These are phyloP conservation scores for Leptonema lineaticorne DNA, from an alignment of 1,140 invertebrate species.

Conservation along the genomic window DNA sequence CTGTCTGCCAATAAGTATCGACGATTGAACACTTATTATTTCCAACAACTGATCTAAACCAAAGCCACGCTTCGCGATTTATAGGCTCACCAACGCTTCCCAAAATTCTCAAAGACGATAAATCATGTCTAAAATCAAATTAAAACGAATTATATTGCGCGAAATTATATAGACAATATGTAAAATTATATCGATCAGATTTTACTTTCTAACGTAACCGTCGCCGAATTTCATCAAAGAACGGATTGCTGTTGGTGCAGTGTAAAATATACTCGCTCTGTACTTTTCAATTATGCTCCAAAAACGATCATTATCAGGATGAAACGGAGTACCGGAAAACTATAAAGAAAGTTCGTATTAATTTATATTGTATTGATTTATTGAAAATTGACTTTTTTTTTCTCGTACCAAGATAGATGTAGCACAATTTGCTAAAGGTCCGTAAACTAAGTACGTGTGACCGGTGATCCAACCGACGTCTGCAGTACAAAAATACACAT, in stretches of 20 bases:
- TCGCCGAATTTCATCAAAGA: conserved; percentile 94
- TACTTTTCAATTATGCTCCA: conserved; percentile 94
- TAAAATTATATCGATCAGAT: not conserved
- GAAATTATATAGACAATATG: not conserved
- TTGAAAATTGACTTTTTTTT: conserved; percentile 22
- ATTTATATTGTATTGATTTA: not conserved
- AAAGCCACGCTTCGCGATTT: conserved; percentile 96
- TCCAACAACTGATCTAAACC: conserved; percentile 91
- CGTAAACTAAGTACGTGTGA: conserved; percentile 95
- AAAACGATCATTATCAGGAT: conserved; percentile 84
- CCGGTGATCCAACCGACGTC: conserved; percentile 99
- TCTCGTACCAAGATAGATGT: conserved; percentile 79
- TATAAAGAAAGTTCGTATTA: conserved; percentile 52
- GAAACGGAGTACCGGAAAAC: conserved; percentile 96
- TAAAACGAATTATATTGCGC: not conserved
- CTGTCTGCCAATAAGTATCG: conserved; percentile 99
- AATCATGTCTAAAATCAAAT: conserved; percentile 56
- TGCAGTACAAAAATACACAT: conserved; percentile 99
- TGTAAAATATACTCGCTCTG: conserved; percentile 95
- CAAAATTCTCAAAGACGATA: conserved; percentile 73
- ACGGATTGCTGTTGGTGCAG: conserved; percentile 95
- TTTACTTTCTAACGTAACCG: conserved; percentile 65
- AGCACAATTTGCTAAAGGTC: conserved; percentile 89
- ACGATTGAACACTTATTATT: conserved; percentile 83
- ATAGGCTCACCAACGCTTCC: conserved; percentile 98